phyloP scores from a whole-genome alignment of 2,888 invertebrate species.

The Meta bourneti region DNA sequence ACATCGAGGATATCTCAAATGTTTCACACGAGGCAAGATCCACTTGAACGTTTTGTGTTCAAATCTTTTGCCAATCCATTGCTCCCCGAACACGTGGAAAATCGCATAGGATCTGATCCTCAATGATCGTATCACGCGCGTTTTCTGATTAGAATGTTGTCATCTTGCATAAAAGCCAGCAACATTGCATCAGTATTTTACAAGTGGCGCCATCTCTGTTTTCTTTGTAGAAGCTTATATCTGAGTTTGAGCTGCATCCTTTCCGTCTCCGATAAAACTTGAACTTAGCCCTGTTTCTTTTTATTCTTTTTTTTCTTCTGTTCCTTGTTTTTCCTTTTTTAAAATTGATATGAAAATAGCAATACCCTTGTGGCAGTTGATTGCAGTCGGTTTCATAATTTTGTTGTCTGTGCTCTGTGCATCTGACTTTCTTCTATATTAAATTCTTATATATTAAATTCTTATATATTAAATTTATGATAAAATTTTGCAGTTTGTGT shows the following conservation, averaged over 20 bases:
- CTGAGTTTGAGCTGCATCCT: neutral
- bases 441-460: neutral
- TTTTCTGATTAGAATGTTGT: too few relatives aligned
- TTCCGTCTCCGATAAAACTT: constrained; percentile 64
- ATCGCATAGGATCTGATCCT: too few relatives aligned
- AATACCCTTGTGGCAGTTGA: constrained; percentile 39
- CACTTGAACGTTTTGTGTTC: too few relatives aligned
- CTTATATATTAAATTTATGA: neutral
- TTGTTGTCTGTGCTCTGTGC: neutral
- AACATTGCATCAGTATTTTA: neutral
- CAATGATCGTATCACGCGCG: too few relatives aligned
- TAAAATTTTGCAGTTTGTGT: too few relatives aligned
- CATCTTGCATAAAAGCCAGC: too few relatives aligned
- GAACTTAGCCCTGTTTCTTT: constrained; percentile 61
- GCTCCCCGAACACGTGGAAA: too few relatives aligned
- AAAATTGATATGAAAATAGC: constrained; percentile 39
- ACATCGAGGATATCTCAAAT: too few relatives aligned
- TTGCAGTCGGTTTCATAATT: constrained; percentile 66
- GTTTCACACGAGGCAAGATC: too few relatives aligned
- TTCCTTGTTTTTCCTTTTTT: constrained; percentile 43
- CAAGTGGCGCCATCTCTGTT: constrained; percentile 60
- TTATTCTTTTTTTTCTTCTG: constrained; percentile 6
- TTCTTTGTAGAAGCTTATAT: constrained; percentile 25
- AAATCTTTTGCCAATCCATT: too few relatives aligned
- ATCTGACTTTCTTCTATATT: neutral